These are phyloP conservation scores for Psittacula cyanocephala DNA, from an alignment of 2,113 vertebrate genomes.

Conservation along the genomic window DNA sequence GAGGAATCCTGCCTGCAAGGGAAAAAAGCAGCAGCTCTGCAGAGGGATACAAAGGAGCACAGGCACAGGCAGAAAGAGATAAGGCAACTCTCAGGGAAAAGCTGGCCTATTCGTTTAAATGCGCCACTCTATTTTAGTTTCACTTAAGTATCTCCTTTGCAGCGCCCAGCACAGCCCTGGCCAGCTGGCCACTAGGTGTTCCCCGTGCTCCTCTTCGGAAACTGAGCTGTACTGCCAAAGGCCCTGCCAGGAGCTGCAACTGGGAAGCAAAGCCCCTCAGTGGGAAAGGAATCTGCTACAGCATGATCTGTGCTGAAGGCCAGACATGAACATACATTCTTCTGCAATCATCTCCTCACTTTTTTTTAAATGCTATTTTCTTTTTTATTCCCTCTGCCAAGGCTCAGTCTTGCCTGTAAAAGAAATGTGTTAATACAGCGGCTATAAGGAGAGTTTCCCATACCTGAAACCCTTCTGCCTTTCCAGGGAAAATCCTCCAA, in stretches of 20 bases:
- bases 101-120: background rate
- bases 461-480: background rate
- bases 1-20: background rate
- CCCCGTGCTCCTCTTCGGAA: conserved; percentile 24
- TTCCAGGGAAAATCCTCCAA: background rate
- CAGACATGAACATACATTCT: background rate
- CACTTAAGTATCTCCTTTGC: background rate
- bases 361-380: background rate
- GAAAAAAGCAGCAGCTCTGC: background rate
- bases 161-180: background rate
- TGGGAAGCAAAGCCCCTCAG: background rate
- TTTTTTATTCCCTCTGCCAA: background rate
- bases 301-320: background rate
- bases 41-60: background rate
- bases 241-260: background rate
- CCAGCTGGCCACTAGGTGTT: conserved; percentile 67
- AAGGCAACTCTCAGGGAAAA: background rate
- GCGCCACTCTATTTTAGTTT: background rate
- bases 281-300: background rate
- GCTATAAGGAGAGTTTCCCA: background rate
- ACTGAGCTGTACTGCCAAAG: background rate
- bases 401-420: background rate
- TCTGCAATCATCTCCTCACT: background rate
- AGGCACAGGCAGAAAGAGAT: background rate
- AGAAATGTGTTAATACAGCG: background rate